Conservation (phyloP, 1,140 invertebrate species). For the Mylabris phalerata region DNA sequence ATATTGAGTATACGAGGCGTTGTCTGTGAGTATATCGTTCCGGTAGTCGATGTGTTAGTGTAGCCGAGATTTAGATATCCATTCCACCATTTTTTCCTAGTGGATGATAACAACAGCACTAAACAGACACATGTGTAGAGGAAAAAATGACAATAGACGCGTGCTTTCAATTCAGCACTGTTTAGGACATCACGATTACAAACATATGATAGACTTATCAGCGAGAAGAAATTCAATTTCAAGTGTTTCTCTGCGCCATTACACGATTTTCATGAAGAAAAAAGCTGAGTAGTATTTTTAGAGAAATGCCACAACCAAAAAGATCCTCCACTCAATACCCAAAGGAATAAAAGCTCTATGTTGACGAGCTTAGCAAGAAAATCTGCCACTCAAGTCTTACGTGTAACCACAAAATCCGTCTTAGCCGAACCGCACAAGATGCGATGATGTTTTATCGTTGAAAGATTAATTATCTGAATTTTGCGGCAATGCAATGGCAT, state of each 20-base stretch:
- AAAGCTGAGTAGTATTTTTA: neutral
- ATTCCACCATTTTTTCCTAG: conserved; percentile 17
- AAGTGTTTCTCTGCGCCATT: neutral
- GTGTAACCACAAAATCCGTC: conserved; percentile 6
- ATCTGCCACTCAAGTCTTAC: conserved; percentile 15
- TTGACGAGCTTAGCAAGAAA: conserved; percentile 9
- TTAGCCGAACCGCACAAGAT: conserved; percentile 2
- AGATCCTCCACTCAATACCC: neutral
- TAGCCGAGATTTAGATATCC: conserved; percentile 20
- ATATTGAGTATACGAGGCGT: conserved; percentile 18
- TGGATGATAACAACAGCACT: too few relatives aligned
- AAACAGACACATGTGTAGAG: conserved; percentile 17
- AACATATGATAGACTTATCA: too few relatives aligned
- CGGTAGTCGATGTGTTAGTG: conserved; percentile 6
- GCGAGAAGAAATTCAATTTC: too few relatives aligned
- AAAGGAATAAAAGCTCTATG: conserved; percentile 4
- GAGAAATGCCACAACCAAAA: neutral
- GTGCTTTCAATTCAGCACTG: too few relatives aligned
- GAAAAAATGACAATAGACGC: neutral
- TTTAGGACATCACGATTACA: too few relatives aligned
- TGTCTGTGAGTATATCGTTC: too few relatives aligned
- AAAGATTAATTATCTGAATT: conserved; percentile 9
- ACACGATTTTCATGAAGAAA: neutral
- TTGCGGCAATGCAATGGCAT: conserved; percentile 3
- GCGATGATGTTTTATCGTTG: neutral